phyloP scores from a whole-genome alignment of 2,797 vertebrate genomes.

The Propithecus perrieri region DNA sequence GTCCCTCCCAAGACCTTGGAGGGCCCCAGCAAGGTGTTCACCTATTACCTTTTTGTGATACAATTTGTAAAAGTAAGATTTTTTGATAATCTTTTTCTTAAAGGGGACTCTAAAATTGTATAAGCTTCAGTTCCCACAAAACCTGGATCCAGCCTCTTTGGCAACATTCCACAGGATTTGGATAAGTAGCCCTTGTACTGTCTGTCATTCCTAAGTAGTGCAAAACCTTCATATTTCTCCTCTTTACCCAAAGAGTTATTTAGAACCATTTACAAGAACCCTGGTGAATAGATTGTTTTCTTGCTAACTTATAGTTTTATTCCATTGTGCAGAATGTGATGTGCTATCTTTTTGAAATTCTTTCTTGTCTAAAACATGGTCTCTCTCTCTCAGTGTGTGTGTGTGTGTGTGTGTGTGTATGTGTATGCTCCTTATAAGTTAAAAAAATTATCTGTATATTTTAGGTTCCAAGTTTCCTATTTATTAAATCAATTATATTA shows the following conservation, averaged over 20 bases:
- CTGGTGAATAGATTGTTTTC: not conserved
- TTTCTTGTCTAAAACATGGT: not conserved
- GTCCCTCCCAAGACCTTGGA: not conserved
- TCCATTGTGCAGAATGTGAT: not conserved
- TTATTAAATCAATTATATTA: not conserved
- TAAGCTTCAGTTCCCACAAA: not conserved
- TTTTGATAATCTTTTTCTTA: not conserved
- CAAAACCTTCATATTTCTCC: not conserved
- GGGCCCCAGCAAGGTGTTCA: not conserved
- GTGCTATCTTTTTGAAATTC: not conserved
- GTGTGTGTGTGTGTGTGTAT: not conserved
- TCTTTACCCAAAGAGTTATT: not conserved
- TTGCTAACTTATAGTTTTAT: not conserved
- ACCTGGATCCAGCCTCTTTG: not conserved
- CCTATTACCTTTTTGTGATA: not conserved
- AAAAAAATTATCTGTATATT: not conserved
- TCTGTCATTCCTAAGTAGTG: not conserved
- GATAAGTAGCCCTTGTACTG: not conserved
- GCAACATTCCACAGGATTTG: not conserved
- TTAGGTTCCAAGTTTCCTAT: not conserved
- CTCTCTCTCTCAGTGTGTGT: not conserved
- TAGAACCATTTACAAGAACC: not conserved
- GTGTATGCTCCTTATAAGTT: not conserved
- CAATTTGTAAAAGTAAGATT: not conserved
- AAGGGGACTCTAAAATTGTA: not conserved